phyloP scores from a whole-genome alignment of 2,797 vertebrate species.

The Spinus olivaceus region DNA sequence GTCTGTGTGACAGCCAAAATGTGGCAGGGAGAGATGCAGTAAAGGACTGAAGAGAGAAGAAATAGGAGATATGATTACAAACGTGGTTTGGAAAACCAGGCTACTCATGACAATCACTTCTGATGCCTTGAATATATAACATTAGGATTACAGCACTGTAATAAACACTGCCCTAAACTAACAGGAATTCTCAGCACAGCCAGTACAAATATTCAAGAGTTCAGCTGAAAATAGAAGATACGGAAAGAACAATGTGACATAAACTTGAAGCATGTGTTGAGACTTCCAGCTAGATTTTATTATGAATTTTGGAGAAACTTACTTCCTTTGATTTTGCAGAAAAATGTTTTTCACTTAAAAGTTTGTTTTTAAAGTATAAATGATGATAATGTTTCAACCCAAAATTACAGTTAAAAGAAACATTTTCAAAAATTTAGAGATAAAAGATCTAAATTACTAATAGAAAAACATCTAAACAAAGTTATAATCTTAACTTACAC shows the following conservation, averaged over 20 bases:
- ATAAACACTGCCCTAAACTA: not conserved
- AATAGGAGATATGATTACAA: not conserved
- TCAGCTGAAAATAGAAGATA: not conserved
- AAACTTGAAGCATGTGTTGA: not conserved
- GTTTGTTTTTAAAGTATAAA: not conserved
- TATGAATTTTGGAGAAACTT: not conserved
- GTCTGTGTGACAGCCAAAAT: not conserved
- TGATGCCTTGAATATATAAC: not conserved
- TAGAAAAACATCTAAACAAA: not conserved
- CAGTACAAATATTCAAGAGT: not conserved
- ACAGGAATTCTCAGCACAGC: not conserved
- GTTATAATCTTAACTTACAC: not conserved
- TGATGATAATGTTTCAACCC: not conserved
- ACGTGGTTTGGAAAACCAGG: not conserved
- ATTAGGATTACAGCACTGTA: not conserved
- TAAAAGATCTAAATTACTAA: not conserved
- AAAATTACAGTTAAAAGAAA: not conserved
- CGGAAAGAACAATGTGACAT: not conserved
- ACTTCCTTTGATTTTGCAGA: not conserved
- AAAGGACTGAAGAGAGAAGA: not conserved
- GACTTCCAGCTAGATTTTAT: not conserved
- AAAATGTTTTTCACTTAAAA: not conserved
- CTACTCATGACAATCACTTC: not conserved
- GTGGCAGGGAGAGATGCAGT: fast-evolving
- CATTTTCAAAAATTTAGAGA: not conserved